These are phyloP conservation scores for Acleris literana DNA, from an alignment of 2,888 invertebrate genomes.

Conservation along the genomic window DNA sequence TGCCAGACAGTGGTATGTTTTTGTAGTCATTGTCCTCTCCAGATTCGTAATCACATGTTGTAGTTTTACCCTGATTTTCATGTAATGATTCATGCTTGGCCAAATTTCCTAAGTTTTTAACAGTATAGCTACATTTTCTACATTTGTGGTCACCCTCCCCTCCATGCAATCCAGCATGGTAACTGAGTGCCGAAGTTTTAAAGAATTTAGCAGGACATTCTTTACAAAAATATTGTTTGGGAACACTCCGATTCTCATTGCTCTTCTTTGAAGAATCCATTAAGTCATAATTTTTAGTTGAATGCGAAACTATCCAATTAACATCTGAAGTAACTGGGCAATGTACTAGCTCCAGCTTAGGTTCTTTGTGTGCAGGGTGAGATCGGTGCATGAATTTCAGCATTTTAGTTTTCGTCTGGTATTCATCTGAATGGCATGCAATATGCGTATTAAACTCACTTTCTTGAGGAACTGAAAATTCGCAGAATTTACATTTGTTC, in stretches of 20 bases:
- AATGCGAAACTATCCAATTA: constrained; percentile 74
- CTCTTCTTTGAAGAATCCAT: constrained; percentile 54
- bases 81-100: constrained; percentile 86
- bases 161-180: constrained; percentile 87
- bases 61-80: constrained; percentile 64
- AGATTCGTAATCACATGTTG: constrained; percentile 74
- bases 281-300: constrained; percentile 56
- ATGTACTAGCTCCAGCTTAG: constrained; percentile 78
- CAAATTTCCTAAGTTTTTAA: constrained; percentile 86
- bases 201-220: constrained; percentile 90
- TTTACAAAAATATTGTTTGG: constrained; percentile 80
- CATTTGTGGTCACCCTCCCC: constrained; percentile 86
- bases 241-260: constrained; percentile 58
- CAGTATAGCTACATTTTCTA: constrained; percentile 87
- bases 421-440: constrained; percentile 89
- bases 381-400: constrained; percentile 86
- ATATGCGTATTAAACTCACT: constrained; percentile 87
- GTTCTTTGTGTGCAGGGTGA: constrained; percentile 86
- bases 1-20: constrained; percentile 85
- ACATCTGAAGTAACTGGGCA: constrained; percentile 59
- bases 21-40: constrained; percentile 77
- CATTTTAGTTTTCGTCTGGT: constrained; percentile 89
- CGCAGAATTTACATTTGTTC: constrained; percentile 89
- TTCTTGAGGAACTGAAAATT: constrained; percentile 89
- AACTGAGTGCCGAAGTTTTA: constrained; percentile 87